phyloP scores from a whole-genome alignment of 1,140 invertebrate genomes.

The Apis cerana region DNA sequence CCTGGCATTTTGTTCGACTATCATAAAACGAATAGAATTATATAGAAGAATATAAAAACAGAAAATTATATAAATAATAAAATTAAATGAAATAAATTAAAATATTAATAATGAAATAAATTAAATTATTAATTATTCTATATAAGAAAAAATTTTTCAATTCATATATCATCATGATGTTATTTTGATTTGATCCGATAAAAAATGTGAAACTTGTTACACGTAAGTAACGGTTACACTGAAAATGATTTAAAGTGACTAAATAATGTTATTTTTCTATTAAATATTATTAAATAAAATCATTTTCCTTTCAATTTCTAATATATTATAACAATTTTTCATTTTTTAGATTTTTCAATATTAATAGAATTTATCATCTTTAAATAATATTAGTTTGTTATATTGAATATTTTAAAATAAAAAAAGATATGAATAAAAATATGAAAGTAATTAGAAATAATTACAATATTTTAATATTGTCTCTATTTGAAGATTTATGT shows the following conservation, averaged over 20 bases:
- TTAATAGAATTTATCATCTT: neutral
- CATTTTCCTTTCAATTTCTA: neutral
- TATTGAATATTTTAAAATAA: too few relatives aligned
- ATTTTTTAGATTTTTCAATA: neutral
- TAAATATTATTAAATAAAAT: neutral
- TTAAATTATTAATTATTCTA: neutral
- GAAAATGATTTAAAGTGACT: neutral
- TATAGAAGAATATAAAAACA: neutral
- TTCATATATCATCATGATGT: neutral
- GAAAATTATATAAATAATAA: neutral
- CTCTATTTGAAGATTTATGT: neutral
- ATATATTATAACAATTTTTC: neutral
- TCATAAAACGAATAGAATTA: neutral
- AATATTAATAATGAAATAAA: neutral
- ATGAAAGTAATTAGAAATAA: neutral
- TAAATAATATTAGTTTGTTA: neutral
- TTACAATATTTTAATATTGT: neutral
- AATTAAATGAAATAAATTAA: neutral
- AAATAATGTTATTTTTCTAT: neutral
- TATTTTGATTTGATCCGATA: conserved; percentile 26
- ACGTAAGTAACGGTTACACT: conserved; percentile 9
- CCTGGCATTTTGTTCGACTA: conserved; percentile 73
- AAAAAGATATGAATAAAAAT: too few relatives aligned
- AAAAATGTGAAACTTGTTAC: conserved; percentile 28
- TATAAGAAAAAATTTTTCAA: neutral